Base-by-base conservation (phyloP, 2,797 vertebrate species). In the Salarias fasciatus region DNA sequence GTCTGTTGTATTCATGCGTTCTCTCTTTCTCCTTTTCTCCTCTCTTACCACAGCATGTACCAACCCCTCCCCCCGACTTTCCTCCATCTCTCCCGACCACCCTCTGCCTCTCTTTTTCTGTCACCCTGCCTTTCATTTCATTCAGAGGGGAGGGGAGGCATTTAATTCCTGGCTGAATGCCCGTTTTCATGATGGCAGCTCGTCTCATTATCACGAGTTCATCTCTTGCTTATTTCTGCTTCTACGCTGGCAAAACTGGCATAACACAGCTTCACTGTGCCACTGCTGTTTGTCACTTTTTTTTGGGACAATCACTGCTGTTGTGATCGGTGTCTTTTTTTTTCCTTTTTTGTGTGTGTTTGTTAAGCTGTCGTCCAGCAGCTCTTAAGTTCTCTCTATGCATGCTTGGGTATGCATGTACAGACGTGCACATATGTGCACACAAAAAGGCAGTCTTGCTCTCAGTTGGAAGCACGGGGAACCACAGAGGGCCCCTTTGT, bases 111-210 rank as follows among this genome's bases (percentile, higher is more conserved):
- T 64, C 69, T 58, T 52, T 64, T 53, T 77, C 65, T 72, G 63
- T 86, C 75, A 65, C 81, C 57, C 65, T 72, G 64, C 56, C 61
- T 82, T 82, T 83, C 67, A 63, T 84, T 76, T 69, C 44, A 75
- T 66, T 77, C 65, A 79, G 69, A 76, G 63, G 73, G 54, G 64
- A 80, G 63, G 72, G 52, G 69, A 44, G 61, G 59, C 76, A 90
- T 94, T 91, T 92, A 75, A 86, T 79, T 87, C 74, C 85, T 94
- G 94, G 92, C 92, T 57, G 58, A 38, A 6, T 44, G 82, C 93
- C 94, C 87, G 5, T 72, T 81, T 90, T 61, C 89, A 58, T 77
- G 66, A 82, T 82, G 76, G 75, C 72, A 79, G 75, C 73, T 83
- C 79, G 63, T 64, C 86, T 92, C 67, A 69, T 89, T 85, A 81